Conservation (phyloP, 2,888 invertebrate species). For the Sarcophaga subvicina region DNA sequence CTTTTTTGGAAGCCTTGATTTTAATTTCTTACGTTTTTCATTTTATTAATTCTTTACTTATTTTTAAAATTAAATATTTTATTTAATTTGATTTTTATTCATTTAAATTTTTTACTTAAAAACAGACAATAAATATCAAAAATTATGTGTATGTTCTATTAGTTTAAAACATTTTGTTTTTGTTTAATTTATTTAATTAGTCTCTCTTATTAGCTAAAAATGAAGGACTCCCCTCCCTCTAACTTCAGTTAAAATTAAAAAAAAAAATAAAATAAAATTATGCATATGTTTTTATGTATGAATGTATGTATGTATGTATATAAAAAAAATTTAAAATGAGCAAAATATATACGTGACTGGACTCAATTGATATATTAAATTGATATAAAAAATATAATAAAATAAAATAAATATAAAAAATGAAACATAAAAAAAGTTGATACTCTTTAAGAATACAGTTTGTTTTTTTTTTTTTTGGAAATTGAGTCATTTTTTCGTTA, state of each 20-base stretch:
- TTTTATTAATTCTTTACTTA: background rate
- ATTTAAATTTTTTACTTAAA: slow-evolving; percentile 33
- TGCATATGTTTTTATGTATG: too few species aligned
- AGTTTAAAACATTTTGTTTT: slow-evolving; percentile 47
- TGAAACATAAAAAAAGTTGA: slow-evolving; percentile 23
- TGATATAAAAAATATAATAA: slow-evolving; percentile 20
- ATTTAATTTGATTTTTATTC: slow-evolving; percentile 12
- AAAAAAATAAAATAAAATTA: background rate
- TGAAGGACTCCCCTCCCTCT: slow-evolving; percentile 40
- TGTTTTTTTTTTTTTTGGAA: slow-evolving; percentile 36
- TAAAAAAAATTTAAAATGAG: slow-evolving; percentile 30
- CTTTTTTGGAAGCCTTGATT: slow-evolving; percentile 67
- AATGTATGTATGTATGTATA: background rate
- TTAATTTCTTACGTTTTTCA: slow-evolving; percentile 20
- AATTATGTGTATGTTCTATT: slow-evolving; percentile 22
- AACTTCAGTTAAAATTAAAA: slow-evolving; percentile 6
- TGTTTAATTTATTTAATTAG: slow-evolving; percentile 40
- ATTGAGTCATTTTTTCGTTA: slow-evolving; percentile 55
- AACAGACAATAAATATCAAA: slow-evolving; percentile 60
- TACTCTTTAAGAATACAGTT: slow-evolving; percentile 37
- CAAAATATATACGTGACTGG: slow-evolving; percentile 58
- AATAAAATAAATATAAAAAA: slow-evolving; percentile 19
- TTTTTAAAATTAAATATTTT: slow-evolving; percentile 28
- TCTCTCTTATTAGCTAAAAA: slow-evolving; percentile 50
- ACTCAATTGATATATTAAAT: slow-evolving; percentile 35